Percentiles rank a stretch among this genome's conserved stretches.
Evolutionary conservation across 2,888 invertebrate genomes (phyloP).

Genomic region (Machimus atricapillus): DNA sequence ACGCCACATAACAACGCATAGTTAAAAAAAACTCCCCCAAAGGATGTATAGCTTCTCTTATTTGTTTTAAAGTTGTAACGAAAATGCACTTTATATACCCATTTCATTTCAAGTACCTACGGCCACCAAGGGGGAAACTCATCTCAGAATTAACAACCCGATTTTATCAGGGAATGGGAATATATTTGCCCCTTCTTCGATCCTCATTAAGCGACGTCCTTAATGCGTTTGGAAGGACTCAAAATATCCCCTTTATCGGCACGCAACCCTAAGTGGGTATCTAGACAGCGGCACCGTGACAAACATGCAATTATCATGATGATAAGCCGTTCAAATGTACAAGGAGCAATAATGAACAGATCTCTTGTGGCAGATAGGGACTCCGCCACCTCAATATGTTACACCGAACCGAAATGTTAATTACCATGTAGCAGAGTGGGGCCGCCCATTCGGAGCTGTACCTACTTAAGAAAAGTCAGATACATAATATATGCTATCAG

Average conservation of each 20-base stretch:
- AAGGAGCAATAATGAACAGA: slow-evolving; percentile 28
- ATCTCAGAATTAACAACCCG: neutral
- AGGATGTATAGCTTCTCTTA: neutral
- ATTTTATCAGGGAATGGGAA: neutral
- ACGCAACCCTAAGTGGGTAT: slow-evolving; percentile 15
- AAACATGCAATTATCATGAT: slow-evolving; percentile 39
- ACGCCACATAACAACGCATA: neutral
- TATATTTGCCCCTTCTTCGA: neutral
- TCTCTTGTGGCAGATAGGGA: slow-evolving; percentile 6
- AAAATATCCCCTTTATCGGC: slow-evolving; percentile 7
- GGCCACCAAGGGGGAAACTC: neutral
- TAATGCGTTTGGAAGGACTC: slow-evolving; percentile 1
- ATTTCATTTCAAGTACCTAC: neutral
- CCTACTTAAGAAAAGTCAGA: neutral
- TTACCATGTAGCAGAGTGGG: slow-evolving; percentile 22
- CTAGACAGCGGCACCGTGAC: slow-evolving; percentile 6
- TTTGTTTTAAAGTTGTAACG: neutral
- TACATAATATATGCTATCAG: neutral
- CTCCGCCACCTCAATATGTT: slow-evolving; percentile 18
- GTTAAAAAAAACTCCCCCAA: neutral
- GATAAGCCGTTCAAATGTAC: slow-evolving; percentile 39
- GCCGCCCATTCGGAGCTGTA: neutral
- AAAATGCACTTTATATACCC: neutral
- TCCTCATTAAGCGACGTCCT: slow-evolving; percentile 5
- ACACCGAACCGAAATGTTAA: slow-evolving; percentile 17